Conservation (phyloP, 2,113 vertebrate genomes). For the Clarias batrachus region DNA sequence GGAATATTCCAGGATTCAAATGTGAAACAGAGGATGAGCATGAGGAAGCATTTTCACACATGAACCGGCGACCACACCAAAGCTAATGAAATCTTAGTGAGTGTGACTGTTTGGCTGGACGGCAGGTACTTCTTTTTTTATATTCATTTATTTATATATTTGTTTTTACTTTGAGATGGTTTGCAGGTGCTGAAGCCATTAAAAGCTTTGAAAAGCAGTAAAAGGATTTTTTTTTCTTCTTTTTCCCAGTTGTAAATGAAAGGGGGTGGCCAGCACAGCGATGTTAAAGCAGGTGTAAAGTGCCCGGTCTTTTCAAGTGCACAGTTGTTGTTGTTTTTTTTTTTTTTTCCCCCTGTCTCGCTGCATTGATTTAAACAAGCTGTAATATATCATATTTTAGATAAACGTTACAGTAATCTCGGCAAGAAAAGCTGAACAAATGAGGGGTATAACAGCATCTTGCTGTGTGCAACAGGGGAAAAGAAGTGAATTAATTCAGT, state of each 20-base stretch:
- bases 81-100: no score
- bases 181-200: slow-evolving; percentile 15
- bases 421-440: neutral
- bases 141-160: no score
- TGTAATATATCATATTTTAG: neutral
- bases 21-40: no score
- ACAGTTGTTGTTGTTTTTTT: neutral
- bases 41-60: no score
- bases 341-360: neutral
- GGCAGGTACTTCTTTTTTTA: no score
- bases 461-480: neutral
- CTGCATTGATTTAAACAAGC: neutral
- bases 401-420: neutral
- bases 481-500: neutral
- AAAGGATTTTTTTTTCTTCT: slow-evolving; percentile 3
- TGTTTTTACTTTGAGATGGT: neutral
- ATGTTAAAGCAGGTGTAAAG: slow-evolving; percentile 14
- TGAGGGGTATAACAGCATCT: neutral
- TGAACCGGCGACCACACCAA: no score
- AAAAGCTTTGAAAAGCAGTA: slow-evolving; percentile 1
- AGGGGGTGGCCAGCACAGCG: neutral
- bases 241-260: neutral
- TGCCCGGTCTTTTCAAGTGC: neutral
- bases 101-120: no score
- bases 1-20: no score